These are phyloP conservation scores for Eubasilissa splendida DNA, from an alignment of 2,888 invertebrate genomes.

Conservation along the genomic window DNA sequence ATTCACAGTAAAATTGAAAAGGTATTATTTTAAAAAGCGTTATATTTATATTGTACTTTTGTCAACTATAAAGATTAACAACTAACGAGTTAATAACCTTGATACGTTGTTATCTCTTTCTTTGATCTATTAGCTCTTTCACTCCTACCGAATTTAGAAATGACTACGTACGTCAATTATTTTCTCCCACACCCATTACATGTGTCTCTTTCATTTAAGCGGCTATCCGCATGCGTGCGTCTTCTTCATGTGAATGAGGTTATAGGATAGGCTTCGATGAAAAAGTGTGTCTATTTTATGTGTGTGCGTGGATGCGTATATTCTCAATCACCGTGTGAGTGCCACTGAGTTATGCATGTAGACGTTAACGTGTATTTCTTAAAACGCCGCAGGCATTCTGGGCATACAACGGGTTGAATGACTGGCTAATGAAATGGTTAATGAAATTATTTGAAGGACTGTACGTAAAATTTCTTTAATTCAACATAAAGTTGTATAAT, in stretches of 20 bases:
- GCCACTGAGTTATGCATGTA: neutral
- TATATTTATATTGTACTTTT: no score
- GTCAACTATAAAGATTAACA: no score
- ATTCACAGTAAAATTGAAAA: no score
- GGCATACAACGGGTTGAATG: no score
- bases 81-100: constrained; percentile 22
- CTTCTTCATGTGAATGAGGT: constrained; percentile 12
- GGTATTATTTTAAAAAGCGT: no score
- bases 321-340: neutral
- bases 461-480: no score
- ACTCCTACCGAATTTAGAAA: neutral
- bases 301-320: neutral
- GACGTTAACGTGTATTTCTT: neutral
- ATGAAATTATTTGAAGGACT: no score
- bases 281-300: neutral
- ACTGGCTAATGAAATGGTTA: no score
- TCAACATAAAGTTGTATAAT: no score
- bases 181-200: constrained; percentile 5
- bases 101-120: constrained; percentile 4
- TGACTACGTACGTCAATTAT: neutral
- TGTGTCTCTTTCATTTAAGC: neutral
- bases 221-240: neutral
- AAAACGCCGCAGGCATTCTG: no score
- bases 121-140: neutral
- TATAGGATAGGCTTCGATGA: neutral